A percentile compares a stretch with the other conserved stretches of the same genome.
phyloP scores from a whole-genome alignment of 2,797 vertebrate genomes.

The Neosalanx taihuensis region DNA sequence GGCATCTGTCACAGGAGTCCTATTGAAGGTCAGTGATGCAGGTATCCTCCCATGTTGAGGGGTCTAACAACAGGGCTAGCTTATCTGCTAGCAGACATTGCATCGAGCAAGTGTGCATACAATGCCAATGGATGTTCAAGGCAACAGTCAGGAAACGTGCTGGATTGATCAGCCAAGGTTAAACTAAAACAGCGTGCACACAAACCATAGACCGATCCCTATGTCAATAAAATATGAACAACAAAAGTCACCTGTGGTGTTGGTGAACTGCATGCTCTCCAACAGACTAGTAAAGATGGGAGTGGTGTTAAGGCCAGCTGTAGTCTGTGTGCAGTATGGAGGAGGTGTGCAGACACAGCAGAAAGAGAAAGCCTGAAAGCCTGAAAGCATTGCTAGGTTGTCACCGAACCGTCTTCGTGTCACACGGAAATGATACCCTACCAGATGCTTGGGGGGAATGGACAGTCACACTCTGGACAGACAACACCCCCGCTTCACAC shows the following conservation, averaged over 20 bases:
- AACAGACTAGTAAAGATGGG: neutral
- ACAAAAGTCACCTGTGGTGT: neutral
- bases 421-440: constrained; percentile 29
- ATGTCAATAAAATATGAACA: neutral
- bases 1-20: constrained; percentile 19
- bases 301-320: neutral
- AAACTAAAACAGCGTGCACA: too few species aligned
- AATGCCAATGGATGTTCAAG: neutral
- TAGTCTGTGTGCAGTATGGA: neutral
- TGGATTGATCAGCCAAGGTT: too few species aligned
- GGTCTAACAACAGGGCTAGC: constrained; percentile 8
- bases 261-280: neutral
- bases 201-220: too few species aligned
- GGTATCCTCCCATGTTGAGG: constrained; percentile 27
- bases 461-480: constrained; percentile 12
- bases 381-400: constrained; percentile 12
- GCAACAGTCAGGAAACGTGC: neutral
- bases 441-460: constrained; percentile 6
- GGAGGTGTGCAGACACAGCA: neutral
- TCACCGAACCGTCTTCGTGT: constrained; percentile 12
- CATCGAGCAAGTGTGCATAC: neutral
- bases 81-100: constrained; percentile 18
- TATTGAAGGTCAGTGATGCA: constrained; percentile 42
- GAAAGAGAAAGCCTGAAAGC: neutral
- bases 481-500: neutral